phyloP scores from a whole-genome alignment of 2,797 vertebrate genomes.

The Sebastiscus tertius region DNA sequence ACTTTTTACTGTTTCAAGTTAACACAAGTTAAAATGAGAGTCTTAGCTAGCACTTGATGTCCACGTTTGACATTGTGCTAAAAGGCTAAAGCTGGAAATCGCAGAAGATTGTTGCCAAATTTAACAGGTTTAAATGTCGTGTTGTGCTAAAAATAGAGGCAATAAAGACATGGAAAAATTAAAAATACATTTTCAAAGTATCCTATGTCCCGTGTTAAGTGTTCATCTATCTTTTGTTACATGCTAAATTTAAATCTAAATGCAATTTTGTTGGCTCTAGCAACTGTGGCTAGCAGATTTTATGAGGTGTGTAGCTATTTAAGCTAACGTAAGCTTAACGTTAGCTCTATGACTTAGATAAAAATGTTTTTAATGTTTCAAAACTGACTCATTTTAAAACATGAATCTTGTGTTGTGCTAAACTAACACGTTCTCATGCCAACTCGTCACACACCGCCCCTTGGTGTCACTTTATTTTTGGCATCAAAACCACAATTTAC shows the following conservation, averaged over 20 bases:
- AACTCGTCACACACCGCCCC: no score
- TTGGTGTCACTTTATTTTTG: no score
- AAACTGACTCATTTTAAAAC: no score
- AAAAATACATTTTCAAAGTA: not conserved
- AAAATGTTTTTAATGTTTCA: no score
- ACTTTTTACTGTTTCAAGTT: not conserved
- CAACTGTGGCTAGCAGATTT: not conserved
- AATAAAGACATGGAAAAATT: not conserved
- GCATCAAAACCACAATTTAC: no score
- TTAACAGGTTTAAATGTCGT: not conserved
- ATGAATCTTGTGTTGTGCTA: no score
- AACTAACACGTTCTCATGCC: no score
- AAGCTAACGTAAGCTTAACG: not conserved
- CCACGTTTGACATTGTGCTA: not conserved
- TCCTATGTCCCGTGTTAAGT: accelerated
- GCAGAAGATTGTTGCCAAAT: not conserved
- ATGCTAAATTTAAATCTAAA: not conserved
- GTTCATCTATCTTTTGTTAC: not conserved
- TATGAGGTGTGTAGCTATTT: not conserved
- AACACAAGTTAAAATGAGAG: not conserved
- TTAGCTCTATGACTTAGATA: not conserved
- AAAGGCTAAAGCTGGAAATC: not conserved
- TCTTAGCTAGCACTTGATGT: not conserved
- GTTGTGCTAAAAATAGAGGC: not conserved
- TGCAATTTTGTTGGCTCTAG: not conserved